phyloP scores from a whole-genome alignment of 2,797 vertebrate species.

The Bothrops alternatus region DNA sequence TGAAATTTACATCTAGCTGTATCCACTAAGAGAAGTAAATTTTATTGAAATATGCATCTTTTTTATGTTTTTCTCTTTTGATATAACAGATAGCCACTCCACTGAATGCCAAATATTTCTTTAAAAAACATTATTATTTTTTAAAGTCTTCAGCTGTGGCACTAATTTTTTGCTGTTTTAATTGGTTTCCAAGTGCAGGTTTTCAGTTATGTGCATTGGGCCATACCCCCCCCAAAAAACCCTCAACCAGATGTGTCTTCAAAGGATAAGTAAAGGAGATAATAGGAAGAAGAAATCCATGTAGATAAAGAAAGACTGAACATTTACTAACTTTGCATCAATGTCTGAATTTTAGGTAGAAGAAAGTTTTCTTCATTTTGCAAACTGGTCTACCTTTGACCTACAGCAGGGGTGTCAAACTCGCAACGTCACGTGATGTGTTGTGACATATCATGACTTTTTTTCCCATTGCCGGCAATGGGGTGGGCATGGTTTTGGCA shows the following conservation, averaged over 20 bases:
- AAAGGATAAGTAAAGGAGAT: fast-evolving
- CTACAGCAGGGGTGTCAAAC: too few relatives aligned
- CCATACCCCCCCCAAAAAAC: not conserved
- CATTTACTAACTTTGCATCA: not conserved
- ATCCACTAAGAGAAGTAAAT: not conserved
- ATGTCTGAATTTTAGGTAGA: not conserved
- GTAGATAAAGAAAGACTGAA: not conserved
- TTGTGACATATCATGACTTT: too few relatives aligned
- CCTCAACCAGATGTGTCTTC: not conserved
- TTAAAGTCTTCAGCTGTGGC: not conserved
- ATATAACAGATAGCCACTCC: not conserved
- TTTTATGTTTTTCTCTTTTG: not conserved
- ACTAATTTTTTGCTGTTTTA: fast-evolving
- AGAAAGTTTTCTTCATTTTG: not conserved
- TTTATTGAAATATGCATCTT: not conserved
- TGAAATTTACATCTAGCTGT: not conserved
- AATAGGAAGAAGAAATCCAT: not conserved
- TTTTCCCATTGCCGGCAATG: too few relatives aligned
- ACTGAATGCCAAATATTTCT: not conserved
- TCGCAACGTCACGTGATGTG: too few relatives aligned
- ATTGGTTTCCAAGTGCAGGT: not conserved
- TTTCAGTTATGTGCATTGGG: not conserved
- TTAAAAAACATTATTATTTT: not conserved
- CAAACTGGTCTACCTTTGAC: conserved; percentile 33
- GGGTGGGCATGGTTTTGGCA: too few relatives aligned